phyloP scores from a whole-genome alignment of 2,113 vertebrate species.

The Nematolebias whitei region DNA sequence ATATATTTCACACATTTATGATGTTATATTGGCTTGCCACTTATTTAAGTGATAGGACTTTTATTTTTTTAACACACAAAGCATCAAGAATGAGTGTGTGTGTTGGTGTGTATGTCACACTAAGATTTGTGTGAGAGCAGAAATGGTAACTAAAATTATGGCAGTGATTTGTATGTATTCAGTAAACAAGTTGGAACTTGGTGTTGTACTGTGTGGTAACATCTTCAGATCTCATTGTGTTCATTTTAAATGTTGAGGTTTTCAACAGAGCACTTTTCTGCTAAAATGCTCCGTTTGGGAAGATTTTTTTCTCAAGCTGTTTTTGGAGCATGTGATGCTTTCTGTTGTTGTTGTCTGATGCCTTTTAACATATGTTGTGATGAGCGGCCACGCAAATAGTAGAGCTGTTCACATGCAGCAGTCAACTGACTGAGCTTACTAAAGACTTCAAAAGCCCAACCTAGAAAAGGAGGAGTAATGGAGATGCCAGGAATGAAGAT shows the following conservation, averaged over 20 bases:
- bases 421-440: neutral
- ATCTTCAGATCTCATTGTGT: neutral
- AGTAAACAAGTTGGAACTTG: neutral
- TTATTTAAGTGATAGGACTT: slow-evolving; percentile 53
- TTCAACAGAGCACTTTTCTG: neutral
- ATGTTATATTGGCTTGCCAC: slow-evolving; percentile 69
- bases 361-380: neutral
- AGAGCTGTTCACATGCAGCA: neutral
- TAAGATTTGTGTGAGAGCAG: slow-evolving; percentile 24
- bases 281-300: neutral
- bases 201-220: neutral
- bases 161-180: slow-evolving; percentile 14
- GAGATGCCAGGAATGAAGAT: too few relatives aligned
- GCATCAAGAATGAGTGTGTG: slow-evolving; percentile 43
- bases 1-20: slow-evolving; percentile 74
- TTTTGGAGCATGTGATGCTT: neutral
- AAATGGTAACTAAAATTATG: slow-evolving; percentile 33
- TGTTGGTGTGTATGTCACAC: slow-evolving; percentile 43
- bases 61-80: slow-evolving; percentile 37
- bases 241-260: too few relatives aligned
- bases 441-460: slow-evolving; percentile 1
- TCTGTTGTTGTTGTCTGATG: neutral
- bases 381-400: neutral
- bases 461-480: too few relatives aligned
- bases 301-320: neutral